Base-by-base conservation (phyloP, 2,888 invertebrate genomes). In the Hirtodrosophila histrioides region DNA sequence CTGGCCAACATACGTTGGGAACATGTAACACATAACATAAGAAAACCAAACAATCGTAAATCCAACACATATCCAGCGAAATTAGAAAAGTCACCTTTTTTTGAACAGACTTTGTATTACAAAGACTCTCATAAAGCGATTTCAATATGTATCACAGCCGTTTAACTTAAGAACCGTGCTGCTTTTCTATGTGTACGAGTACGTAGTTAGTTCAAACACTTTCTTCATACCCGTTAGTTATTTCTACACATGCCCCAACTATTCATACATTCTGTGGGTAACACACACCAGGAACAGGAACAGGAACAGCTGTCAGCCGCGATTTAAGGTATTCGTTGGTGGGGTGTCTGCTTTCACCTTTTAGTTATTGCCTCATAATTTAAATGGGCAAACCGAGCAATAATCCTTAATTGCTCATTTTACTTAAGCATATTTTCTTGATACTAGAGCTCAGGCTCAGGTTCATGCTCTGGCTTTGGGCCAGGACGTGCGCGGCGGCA, bases 341-440 rank as follows among this genome's bases (percentile, higher is more conserved):
- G 31, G 9, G 31, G 31, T 27, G 54, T 37, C 55, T 67, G 58
- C 46, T 63, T 69, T 69, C 56, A 62, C 66, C 58, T 64, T 70
- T 56, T 58, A 60, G 60, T 73, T 78, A 73, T 65, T 69, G 51
- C 69, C 68, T 66, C 76, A 85, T 78, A 85, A 76, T 85, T 83
- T 78, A 80, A 83, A 85, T 74, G 82, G 82, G 61, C 76, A 78
- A 74, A 70, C 85, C 78, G 66, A 80, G 85, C 71, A 82, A 85
- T 85, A 83, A 83, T 85, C 83, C 83, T 84, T 85, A 85, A 83
- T 83, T 83, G 83, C 83, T 83, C 85, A 83, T 83, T 83, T 83
- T 78, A 80, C 85, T 75, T 78, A 70, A 78, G 80, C 81, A 84
- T 78, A 82, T 79, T 79, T 77, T 75, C 79, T 79, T 79, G 58